Evolutionary conservation across 2,797 vertebrate genomes (phyloP).

Genomic region (Neopelma chrysocephalum): DNA sequence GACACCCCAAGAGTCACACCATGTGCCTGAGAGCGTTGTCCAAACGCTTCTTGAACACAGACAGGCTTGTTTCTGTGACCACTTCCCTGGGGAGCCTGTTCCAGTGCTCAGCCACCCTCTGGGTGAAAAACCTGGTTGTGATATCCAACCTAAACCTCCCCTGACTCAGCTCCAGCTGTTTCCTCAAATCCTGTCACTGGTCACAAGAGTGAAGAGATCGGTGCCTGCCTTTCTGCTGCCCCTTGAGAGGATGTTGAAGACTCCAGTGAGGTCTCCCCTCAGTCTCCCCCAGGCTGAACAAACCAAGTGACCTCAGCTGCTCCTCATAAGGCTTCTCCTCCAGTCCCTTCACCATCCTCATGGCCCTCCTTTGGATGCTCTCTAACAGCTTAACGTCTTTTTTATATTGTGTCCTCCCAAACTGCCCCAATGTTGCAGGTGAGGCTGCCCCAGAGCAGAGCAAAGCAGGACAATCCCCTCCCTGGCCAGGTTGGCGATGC

Average conservation of each 20-base stretch:
- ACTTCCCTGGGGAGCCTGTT: not conserved
- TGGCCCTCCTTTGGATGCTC: not conserved
- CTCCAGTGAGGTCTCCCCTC: not conserved
- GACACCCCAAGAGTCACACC: not conserved
- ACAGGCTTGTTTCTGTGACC: not conserved
- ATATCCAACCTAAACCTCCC: not conserved
- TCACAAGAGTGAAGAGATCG: not conserved
- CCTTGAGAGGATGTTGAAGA: not conserved
- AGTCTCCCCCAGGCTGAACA: not conserved
- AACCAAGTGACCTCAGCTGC: not conserved
- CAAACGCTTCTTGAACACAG: not conserved
- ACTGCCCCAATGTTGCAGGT: not conserved
- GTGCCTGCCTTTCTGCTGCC: not conserved
- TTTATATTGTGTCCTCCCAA: not conserved
- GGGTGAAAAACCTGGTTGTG: not conserved
- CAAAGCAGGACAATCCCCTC: not conserved
- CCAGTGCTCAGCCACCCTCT: not conserved
- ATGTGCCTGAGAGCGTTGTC: not conserved
- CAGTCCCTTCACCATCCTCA: not conserved
- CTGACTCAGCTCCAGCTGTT: not conserved
- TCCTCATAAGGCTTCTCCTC: not conserved
- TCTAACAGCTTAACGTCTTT: not conserved
- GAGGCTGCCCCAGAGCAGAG: not conserved
- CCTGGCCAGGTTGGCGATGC: fast-evolving
- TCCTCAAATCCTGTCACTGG: not conserved